Base-by-base conservation (phyloP, 35 echinoderm and acorn worm genomes). In the Diadema setosum region DNA sequence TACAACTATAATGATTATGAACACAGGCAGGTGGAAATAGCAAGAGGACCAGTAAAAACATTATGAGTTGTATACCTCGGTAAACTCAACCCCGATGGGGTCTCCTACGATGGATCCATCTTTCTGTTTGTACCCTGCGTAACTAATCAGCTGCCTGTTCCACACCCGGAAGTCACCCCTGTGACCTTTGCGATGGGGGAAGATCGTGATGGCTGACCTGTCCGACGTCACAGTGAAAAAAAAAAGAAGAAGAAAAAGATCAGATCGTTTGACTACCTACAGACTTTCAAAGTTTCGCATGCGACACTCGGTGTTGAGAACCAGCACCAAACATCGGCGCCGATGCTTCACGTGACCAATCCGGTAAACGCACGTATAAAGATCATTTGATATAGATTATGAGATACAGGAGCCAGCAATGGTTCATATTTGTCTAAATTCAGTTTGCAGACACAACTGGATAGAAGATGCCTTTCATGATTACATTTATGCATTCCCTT, bases 171-270 rank as follows among this genome's bases (percentile, higher is more conserved):
- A 98, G 63, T 98, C 96, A 81, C 94, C 84, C 7, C 83, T 18
- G 14, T 75, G 85, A 65, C 94, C 96, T 20, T 81, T 88, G 24
- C 92, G 87, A 35, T 61, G 89, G 4, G 96, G 96, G 65, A 98
- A 98, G 37, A 98, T 86, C 2, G 96, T 98, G 67, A 98, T 98
- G 11, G 96, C 92, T 16, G 96, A 94, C 75, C 96, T 98, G 58
- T 56, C 9, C 5, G 0, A 16, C 35, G 3, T 5, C 30, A 89
- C 40, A 5, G 6, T 9, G 23, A 49, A 12, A 55, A 48, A 15
- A 49, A 9, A 75, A 32, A 75, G n/a, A n/a, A n/a, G 12, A 14
- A 12, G 12, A 57, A 21, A 12, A 14, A 57, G 50, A 12, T 57
- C 12, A 14, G 50, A 57, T 21, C 50, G 12, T 57, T 12, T 14